Evolutionary conservation across 1,140 invertebrate genomes (phyloP).

Genomic region (Drosophila albomicans): DNA sequence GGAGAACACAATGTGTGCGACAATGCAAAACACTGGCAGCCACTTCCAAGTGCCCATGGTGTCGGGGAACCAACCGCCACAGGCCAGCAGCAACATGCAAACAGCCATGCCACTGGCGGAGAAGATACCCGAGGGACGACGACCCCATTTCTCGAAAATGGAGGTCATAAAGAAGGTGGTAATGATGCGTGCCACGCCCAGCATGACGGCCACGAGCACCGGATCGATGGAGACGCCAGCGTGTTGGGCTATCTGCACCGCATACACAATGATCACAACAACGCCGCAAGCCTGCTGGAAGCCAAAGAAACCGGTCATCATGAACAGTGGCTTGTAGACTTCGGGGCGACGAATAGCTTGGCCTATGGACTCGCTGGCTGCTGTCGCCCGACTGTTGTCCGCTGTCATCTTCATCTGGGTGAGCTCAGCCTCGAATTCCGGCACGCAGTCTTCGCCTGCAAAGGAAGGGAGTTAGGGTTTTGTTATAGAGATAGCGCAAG

Average conservation of each 20-base stretch:
- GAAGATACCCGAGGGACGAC: constrained; percentile 86
- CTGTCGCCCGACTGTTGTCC: constrained; percentile 59
- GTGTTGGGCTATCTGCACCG: constrained; percentile 87
- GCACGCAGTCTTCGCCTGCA: constrained; percentile 55
- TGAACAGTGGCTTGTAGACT: constrained; percentile 88
- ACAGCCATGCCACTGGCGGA: constrained; percentile 88
- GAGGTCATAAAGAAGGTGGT: constrained; percentile 87
- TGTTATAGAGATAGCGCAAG: not conserved
- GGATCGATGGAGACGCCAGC: constrained; percentile 87
- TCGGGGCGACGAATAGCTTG: constrained; percentile 81
- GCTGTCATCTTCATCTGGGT: constrained; percentile 72
- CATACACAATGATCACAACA: constrained; percentile 92
- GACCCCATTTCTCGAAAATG: constrained; percentile 87
- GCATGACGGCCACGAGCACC: constrained; percentile 86
- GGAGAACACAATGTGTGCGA: constrained; percentile 87
- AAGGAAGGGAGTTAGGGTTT: not conserved
- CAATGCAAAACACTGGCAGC: constrained; percentile 86
- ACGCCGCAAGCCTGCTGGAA: constrained; percentile 93
- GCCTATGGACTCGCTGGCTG: constrained; percentile 68
- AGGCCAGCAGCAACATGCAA: constrained; percentile 87
- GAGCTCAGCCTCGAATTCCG: constrained; percentile 83
- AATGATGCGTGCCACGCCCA: constrained; percentile 87
- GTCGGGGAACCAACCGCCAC: constrained; percentile 77
- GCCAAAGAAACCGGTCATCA: constrained; percentile 90
- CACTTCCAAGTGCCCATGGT: constrained; percentile 55